Percentiles rank a stretch among this genome's conserved stretches.
Evolutionary conservation across 2,888 invertebrate genomes (phyloP).

Genomic region (Eilema griseolum): DNA sequence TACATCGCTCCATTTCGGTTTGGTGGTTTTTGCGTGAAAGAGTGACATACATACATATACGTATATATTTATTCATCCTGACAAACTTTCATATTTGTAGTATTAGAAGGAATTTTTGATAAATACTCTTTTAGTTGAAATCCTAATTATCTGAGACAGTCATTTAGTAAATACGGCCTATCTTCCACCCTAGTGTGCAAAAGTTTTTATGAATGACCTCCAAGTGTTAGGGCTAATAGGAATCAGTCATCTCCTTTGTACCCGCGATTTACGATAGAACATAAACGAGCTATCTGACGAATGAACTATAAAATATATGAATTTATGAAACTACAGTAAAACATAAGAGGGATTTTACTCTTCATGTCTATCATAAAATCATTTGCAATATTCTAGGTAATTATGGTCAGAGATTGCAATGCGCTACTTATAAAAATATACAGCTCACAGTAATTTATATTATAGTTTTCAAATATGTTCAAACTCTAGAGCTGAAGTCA

Average conservation of each 20-base stretch:
- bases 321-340: neutral
- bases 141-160: neutral
- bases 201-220: slow-evolving; percentile 1
- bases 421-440: too few relatives aligned
- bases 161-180: neutral
- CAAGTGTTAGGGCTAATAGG: neutral
- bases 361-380: neutral
- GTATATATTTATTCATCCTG: too few relatives aligned
- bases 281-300: neutral
- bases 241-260: neutral
- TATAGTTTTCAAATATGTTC: neutral
- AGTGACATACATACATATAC: neutral
- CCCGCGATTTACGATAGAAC: slow-evolving; percentile 7
- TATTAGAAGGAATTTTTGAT: neutral
- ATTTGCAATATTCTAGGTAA: neutral
- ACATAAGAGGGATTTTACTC: neutral
- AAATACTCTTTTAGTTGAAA: neutral
- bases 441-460: neutral
- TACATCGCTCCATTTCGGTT: neutral
- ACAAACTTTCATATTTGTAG: neutral
- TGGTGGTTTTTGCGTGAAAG: neutral
- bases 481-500: neutral
- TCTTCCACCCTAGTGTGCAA: neutral
- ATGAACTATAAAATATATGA: neutral
- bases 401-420: too few relatives aligned